A percentile compares a stretch with the other conserved stretches of the same genome.
phyloP scores from a whole-genome alignment of 30 jellyfish, hydroid and myxozoan genomes.

The Cassiopea xamachana region DNA sequence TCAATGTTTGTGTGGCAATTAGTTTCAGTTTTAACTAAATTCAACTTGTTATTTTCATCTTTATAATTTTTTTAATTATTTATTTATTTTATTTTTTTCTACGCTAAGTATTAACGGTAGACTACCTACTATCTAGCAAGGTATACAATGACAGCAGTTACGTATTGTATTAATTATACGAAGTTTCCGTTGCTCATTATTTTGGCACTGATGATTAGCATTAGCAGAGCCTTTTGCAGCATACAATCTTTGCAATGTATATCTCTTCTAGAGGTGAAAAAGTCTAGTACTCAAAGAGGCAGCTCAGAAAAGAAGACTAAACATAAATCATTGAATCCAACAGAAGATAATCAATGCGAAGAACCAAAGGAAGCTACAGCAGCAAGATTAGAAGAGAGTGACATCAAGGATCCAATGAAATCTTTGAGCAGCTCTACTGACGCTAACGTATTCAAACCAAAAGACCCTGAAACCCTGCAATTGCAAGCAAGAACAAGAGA shows the following conservation, averaged over 20 bases:
- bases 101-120: no score
- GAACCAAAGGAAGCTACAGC: background rate
- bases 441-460: background rate
- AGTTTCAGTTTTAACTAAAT: no score
- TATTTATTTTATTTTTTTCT: no score
- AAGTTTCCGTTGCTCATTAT: background rate
- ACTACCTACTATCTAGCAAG: no score
- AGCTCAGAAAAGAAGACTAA: background rate
- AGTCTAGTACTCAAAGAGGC: constrained; percentile 1
- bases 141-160: no score
- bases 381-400: background rate
- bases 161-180: no score
- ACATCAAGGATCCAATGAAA: background rate
- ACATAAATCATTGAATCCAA: background rate
- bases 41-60: no score
- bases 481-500: background rate
- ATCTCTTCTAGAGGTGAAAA: background rate
- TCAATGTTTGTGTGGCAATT: no score
- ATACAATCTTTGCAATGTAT: no score
- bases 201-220: background rate
- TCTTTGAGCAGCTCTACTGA: background rate
- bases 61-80: no score
- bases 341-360: background rate
- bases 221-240: no score
- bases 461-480: background rate